These are phyloP conservation scores for Lordiphosa mommai DNA, from an alignment of 1,140 invertebrate genomes.

Conservation along the genomic window DNA sequence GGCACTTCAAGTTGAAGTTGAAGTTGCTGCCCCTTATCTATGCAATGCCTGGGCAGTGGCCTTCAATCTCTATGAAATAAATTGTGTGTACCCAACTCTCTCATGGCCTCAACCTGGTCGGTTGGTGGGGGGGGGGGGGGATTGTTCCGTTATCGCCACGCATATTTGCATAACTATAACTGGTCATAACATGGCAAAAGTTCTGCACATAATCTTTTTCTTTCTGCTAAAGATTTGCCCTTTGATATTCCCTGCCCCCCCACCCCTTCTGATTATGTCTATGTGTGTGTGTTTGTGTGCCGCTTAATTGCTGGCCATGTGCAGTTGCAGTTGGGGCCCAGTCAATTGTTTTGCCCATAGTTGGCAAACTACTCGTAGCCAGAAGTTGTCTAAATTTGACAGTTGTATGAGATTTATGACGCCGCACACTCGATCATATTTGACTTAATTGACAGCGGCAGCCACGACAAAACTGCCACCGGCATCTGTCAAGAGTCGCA, in stretches of 20 bases:
- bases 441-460: conserved; percentile 75
- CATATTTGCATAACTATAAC: too few species aligned
- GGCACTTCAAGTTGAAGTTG: conserved; percentile 33
- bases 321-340: conserved; percentile 6
- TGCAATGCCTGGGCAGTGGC: too few species aligned
- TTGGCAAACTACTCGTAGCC: conserved; percentile 35
- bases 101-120: too few species aligned
- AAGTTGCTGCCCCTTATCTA: conserved; percentile 15
- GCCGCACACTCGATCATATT: conserved; percentile 74
- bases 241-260: too few species aligned
- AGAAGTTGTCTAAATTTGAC: conserved; percentile 74
- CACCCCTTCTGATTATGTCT: too few species aligned
- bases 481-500: conserved; percentile 32
- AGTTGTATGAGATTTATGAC: conserved; percentile 76
- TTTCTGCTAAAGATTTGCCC: too few species aligned
- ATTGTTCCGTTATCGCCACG: too few species aligned
- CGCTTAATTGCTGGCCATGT: not conserved
- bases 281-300: too few species aligned
- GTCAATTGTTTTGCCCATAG: conserved; percentile 15
- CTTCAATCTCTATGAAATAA: too few species aligned
- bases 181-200: too few species aligned
- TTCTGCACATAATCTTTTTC: too few species aligned
- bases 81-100: not conserved
- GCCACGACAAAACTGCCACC: conserved; percentile 70
- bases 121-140: too few species aligned